Evolutionary conservation across 2,888 invertebrate genomes (phyloP).

Genomic region (Idaea biselata): DNA sequence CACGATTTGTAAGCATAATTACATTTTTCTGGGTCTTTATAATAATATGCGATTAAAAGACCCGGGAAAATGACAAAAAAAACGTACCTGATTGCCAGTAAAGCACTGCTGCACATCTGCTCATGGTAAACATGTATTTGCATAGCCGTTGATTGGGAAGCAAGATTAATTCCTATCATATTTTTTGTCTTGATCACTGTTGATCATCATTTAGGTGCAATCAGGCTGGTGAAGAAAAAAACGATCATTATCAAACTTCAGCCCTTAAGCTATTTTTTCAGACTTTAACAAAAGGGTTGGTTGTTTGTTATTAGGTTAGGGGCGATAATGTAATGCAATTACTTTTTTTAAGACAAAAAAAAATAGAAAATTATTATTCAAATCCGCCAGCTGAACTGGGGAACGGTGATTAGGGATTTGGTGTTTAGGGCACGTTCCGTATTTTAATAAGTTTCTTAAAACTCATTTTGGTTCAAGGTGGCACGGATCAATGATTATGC

Average conservation of each 20-base stretch:
- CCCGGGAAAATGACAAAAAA: conserved; percentile 36
- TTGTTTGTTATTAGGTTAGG: conserved; percentile 78
- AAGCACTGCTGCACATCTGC: conserved; percentile 71
- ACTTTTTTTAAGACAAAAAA: conserved; percentile 67
- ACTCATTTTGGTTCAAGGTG: conserved; percentile 1
- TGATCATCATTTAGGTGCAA: conserved; percentile 74
- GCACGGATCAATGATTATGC: conserved; percentile 1
- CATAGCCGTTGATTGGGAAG: conserved; percentile 73
- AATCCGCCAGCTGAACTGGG: conserved; percentile 75
- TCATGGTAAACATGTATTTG: conserved; percentile 51
- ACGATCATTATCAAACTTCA: conserved; percentile 77
- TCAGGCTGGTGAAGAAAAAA: conserved; percentile 71
- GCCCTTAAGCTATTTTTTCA: conserved; percentile 80
- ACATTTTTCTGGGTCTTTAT: too few relatives aligned
- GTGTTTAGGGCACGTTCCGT: conserved; percentile 7
- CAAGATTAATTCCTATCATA: conserved; percentile 76
- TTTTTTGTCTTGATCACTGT: conserved; percentile 77
- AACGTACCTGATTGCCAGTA: conserved; percentile 51
- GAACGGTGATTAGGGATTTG: conserved; percentile 61
- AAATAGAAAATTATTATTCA: conserved; percentile 69
- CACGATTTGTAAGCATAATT: too few relatives aligned
- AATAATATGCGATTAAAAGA: too few relatives aligned
- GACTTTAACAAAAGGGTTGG: conserved; percentile 76
- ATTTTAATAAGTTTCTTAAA: conserved; percentile 5
- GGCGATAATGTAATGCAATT: conserved; percentile 80